Evolutionary conservation across 2,797 vertebrate genomes (phyloP).

Genomic region (Anas acuta): DNA sequence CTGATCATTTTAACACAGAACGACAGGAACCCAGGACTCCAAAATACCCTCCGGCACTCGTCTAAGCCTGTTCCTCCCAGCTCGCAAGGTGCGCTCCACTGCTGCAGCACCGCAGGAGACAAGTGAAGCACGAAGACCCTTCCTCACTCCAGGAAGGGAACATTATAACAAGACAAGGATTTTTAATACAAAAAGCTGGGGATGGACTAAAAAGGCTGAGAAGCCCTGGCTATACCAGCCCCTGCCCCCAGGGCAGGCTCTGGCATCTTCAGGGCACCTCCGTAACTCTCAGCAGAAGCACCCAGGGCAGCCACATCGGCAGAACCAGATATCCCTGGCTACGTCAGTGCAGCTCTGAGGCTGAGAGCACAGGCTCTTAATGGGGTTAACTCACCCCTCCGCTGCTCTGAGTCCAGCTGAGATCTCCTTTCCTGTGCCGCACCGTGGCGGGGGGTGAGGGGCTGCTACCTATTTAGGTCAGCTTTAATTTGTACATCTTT

Average conservation of each 20-base stretch:
- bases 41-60: background rate
- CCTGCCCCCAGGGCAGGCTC: background rate
- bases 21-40: background rate
- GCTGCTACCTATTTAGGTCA: background rate
- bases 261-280: background rate
- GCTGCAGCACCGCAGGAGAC: background rate
- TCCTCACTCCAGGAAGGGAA: background rate
- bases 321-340: background rate
- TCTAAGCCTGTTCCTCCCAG: background rate
- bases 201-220: background rate
- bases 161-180: background rate
- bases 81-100: background rate
- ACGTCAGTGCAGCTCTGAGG: background rate
- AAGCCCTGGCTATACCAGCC: background rate
- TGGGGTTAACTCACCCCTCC: background rate
- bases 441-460: accelerated
- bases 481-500: background rate
- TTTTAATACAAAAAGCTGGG: background rate
- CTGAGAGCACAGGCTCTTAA: background rate
- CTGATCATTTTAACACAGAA: background rate
- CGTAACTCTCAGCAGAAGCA: background rate
- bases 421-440: background rate
- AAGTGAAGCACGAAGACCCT: background rate
- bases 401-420: background rate
- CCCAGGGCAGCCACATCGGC: background rate